Base-by-base conservation (phyloP, 2,113 vertebrate species). In the Strix aluco region DNA sequence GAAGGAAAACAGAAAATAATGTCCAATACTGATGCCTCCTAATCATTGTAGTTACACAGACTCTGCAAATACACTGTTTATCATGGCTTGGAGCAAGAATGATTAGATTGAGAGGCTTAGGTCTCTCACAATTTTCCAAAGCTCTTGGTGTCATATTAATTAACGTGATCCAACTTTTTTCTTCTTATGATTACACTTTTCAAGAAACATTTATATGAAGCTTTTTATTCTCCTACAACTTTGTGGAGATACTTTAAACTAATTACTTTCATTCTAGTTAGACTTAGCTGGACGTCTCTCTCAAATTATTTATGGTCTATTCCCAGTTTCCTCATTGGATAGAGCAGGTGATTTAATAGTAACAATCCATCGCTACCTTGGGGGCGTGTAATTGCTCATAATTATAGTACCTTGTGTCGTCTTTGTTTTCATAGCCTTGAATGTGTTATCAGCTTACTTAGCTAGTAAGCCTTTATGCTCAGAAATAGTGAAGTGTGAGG, bases 371-470 rank as follows among this genome's bases (percentile, higher is more conserved):
- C 36, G 23, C 54, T 83, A 32, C 66, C 40, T 32, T 67, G 46
- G 36, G 44, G 55, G 83, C 29, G 59, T 51, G 8, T 47, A 86
- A 89, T 77, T 91, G 54, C 58, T 86, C n/a, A 11, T 69, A 81
- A 77, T 27, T 65, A 25, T 0, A 47, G 34, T 42, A 30, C 34
- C 69, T 81, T 6, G 0, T 86, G 36, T 84, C 40, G 17, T 74
- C 65, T 69, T 77, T 86, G 46, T 86, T 91, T 77, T 77, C 81
- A 44, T 70, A 38, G 15, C 42, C 69, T 77, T 81, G 61, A 61
- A 62, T 30, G 11, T 61, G 30, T 61, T 87, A 57, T 5, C 79
- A 58, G 10, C 52, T 70, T 70, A 34, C 47, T 59, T 54, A 44
- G 3, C 26, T 81, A 57, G 15, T 87, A 78, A 47, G 65, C 19